A percentile compares a stretch with the other conserved stretches of the same genome.
phyloP scores from a whole-genome alignment of 2,888 invertebrate species.

The Lepas anatifera region DNA sequence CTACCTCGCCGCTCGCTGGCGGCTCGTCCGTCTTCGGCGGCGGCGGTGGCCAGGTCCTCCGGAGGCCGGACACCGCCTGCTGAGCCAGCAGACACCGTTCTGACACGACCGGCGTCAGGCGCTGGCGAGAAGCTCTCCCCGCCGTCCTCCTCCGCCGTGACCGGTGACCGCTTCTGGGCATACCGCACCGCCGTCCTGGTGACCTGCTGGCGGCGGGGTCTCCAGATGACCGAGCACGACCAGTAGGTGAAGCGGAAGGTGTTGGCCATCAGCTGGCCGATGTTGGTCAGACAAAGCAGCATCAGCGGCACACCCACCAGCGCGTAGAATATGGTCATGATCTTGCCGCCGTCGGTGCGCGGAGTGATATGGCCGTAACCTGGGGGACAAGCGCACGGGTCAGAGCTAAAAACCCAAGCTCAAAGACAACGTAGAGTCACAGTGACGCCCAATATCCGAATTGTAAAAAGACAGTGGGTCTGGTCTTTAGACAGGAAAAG shows the following conservation, averaged over 20 bases:
- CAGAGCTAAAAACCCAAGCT: too few relatives aligned
- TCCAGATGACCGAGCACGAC: background rate
- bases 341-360: slow-evolving; percentile 64
- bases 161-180: background rate
- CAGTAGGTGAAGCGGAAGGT: slow-evolving; percentile 38
- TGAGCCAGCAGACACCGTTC: too few relatives aligned
- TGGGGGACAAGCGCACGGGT: slow-evolving; percentile 38
- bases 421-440: too few relatives aligned
- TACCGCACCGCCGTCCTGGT: background rate
- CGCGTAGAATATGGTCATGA: slow-evolving; percentile 74
- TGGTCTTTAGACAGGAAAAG: too few relatives aligned
- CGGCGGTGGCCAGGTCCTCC: background rate
- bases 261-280: slow-evolving; percentile 67
- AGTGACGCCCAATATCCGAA: too few relatives aligned
- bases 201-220: background rate
- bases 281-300: slow-evolving; percentile 68
- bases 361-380: slow-evolving; percentile 78
- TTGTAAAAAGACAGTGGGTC: too few relatives aligned
- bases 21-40: too few relatives aligned
- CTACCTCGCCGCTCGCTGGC: background rate
- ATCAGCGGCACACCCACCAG: slow-evolving; percentile 76
- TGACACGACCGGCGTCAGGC: background rate
- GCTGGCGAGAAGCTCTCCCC: background rate
- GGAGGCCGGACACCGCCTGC: background rate
- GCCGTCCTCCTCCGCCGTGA: background rate